A percentile compares a stretch with the other conserved stretches of the same genome.
These are phyloP conservation scores for Mionectes olivaceus DNA, from an alignment of 2,797 vertebrate species.

Conservation along the genomic window DNA sequence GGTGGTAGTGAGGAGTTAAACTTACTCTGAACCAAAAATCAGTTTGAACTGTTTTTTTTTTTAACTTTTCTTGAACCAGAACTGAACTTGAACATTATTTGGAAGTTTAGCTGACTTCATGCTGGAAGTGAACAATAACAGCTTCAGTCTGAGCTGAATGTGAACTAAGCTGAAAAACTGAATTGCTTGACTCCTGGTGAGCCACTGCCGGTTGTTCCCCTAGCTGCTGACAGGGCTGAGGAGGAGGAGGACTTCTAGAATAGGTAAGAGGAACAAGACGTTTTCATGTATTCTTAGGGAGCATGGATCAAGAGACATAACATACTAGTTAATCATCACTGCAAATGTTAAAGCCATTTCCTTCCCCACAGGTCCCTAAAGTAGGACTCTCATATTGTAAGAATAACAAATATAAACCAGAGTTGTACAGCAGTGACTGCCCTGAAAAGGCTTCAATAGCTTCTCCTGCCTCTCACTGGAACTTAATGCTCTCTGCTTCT, in stretches of 20 bases:
- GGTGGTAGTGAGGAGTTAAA: constrained; percentile 5
- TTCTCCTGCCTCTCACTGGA: not conserved
- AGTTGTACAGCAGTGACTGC: not conserved
- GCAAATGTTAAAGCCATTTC: constrained; percentile 59
- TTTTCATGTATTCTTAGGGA: constrained; percentile 26
- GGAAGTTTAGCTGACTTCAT: constrained; percentile 27
- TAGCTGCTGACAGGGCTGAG: constrained; percentile 11
- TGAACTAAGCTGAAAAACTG: not conserved
- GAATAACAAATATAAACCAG: constrained; percentile 51
- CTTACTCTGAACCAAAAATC: not conserved
- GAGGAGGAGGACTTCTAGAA: constrained; percentile 4
- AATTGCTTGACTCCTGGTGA: not conserved
- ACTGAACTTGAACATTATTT: constrained; percentile 27
- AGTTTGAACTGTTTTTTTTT: not conserved
- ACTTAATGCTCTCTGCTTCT: not conserved
- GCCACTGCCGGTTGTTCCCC: not conserved
- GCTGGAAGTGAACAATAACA: constrained; percentile 38
- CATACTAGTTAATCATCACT: constrained; percentile 35
- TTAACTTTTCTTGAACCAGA: constrained; percentile 53
- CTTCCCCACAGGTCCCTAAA: constrained; percentile 40
- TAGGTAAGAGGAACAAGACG: constrained; percentile 20
- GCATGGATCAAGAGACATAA: constrained; percentile 38
- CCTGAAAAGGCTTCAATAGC: constrained; percentile 12
- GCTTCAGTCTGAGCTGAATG: not conserved
- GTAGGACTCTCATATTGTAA: not conserved